Percentiles rank a stretch among this genome's conserved stretches.
Conservation (phyloP, 2,888 invertebrate genomes). For the Dorcus parallelipipedus region DNA sequence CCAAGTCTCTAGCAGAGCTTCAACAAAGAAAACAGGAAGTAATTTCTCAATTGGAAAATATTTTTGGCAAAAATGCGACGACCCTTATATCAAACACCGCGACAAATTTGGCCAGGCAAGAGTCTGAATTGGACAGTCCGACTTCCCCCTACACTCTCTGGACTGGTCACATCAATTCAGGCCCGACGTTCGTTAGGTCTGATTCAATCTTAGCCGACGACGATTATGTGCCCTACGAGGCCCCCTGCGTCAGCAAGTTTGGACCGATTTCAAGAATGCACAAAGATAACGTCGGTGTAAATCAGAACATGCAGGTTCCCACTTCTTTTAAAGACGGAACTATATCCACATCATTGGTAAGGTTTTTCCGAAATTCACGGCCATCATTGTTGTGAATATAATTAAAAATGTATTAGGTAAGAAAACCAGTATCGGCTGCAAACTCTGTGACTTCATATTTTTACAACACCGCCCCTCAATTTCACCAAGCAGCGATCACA, state of each 20-base stretch:
- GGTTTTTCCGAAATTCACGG: background rate
- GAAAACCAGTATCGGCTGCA: conserved; percentile 52
- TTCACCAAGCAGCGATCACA: conserved; percentile 39
- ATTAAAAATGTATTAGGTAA: conserved; percentile 29
- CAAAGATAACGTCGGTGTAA: conserved; percentile 32
- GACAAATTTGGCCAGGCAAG: conserved; percentile 44
- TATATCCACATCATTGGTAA: conserved; percentile 40
- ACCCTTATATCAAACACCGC: conserved; percentile 47
- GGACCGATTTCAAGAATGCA: conserved; percentile 63
- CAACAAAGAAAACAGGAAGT: conserved; percentile 62
- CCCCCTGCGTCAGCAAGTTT: conserved; percentile 63
- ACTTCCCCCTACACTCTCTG: conserved; percentile 45
- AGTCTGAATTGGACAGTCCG: conserved; percentile 42
- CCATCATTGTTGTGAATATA: background rate
- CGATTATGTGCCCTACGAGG: conserved; percentile 66
- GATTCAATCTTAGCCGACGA: conserved; percentile 60
- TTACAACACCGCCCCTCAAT: conserved; percentile 41
- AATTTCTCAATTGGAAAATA: conserved; percentile 59
- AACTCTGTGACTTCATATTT: conserved; percentile 51
- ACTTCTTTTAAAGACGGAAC: conserved; percentile 39
- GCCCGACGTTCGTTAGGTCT: conserved; percentile 50
- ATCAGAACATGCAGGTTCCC: conserved; percentile 33
- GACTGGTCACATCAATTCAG: conserved; percentile 36
- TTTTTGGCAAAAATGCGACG: conserved; percentile 53
- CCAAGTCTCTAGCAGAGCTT: conserved; percentile 57